Evolutionary conservation across 2,888 invertebrate species (phyloP).

Genomic region (Drosophila demipolita): DNA sequence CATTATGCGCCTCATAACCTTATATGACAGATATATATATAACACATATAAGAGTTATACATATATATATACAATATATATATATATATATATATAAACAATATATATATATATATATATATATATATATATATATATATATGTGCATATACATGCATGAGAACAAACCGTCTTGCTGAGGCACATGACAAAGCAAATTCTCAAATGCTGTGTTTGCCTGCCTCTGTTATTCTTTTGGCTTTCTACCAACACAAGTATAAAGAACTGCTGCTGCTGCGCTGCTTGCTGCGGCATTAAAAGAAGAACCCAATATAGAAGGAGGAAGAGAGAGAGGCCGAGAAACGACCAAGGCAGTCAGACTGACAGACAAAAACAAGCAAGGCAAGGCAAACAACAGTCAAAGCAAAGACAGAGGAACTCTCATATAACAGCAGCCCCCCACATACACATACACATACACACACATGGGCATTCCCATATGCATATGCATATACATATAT

Average conservation of each 20-base stretch:
- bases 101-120: constrained; percentile 16
- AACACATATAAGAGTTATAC: background rate
- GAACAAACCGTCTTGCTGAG: constrained; percentile 44
- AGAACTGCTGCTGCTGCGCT: constrained; percentile 7
- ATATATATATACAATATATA: constrained; percentile 20
- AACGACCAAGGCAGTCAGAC: constrained; percentile 67
- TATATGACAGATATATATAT: constrained; percentile 35
- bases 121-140: constrained; percentile 9
- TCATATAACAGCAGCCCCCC: constrained; percentile 61
- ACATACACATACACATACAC: constrained; percentile 19
- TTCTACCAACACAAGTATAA: constrained; percentile 62
- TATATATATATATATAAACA: constrained; percentile 4
- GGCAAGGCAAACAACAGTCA: constrained; percentile 8
- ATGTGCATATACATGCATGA: constrained; percentile 40
- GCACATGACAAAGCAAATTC: constrained; percentile 69
- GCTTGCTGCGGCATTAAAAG: constrained; percentile 26
- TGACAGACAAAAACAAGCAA: constrained; percentile 18
- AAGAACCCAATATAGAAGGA: constrained; percentile 13
- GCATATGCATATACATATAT: constrained; percentile 22
- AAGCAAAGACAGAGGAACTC: constrained; percentile 54
- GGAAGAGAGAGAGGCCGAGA: constrained; percentile 12
- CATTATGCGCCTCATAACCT: constrained; percentile 62
- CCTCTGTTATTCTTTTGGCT: constrained; percentile 62
- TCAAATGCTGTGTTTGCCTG: constrained; percentile 56
- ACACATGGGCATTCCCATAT: constrained; percentile 8